Evolutionary conservation across 2,888 invertebrate genomes (phyloP), one percentile per base, ranked within the genome.

Genomic region (Campaea margaritaria): DNA sequence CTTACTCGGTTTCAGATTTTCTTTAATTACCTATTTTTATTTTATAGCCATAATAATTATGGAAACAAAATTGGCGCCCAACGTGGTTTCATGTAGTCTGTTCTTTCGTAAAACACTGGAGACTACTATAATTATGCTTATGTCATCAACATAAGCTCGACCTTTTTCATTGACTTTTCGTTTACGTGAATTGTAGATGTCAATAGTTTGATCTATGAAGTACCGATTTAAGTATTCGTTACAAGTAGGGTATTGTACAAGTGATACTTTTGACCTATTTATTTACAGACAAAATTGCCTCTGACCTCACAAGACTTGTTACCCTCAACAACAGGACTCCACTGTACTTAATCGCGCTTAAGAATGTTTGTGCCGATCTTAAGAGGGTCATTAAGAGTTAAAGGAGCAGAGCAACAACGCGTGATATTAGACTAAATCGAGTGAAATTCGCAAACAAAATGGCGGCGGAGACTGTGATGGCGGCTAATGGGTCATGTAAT

Each of bases 401-500:
- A 79, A 76, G 74, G 69, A 68, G 60, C 60, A 65, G 65, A 70
- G 72, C 74, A 76, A 77, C 76, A 75, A 73, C 75, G 75, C 75
- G 74, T 76, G 78, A 74, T 79, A 83, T 83, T 82, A 80, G 70
- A 81, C 76, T 79, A 76, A 79, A 82, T 83, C 78, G 82, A 77
- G 76, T 78, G 77, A 76, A 81, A 83, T 82, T 79, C 75, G 66
- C 69, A 79, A 76, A 74, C 78, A 81, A 83, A 79, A 85, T 82
- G 82, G 80, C 79, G 73, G 65, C 72, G 69, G 65, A 64, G 70
- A 69, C 64, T 69, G 74, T 75, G 81, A 83, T 83, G 78, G 72
- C 66, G 73, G 64, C 72, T 83, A 85, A 86, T 86, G 82, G 83
- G 68, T 75, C 77, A 75, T 84, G 79, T 86, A 81, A 85, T 81